Conservation (phyloP, 2,797 vertebrate species). For the Cossypha caffra region DNA sequence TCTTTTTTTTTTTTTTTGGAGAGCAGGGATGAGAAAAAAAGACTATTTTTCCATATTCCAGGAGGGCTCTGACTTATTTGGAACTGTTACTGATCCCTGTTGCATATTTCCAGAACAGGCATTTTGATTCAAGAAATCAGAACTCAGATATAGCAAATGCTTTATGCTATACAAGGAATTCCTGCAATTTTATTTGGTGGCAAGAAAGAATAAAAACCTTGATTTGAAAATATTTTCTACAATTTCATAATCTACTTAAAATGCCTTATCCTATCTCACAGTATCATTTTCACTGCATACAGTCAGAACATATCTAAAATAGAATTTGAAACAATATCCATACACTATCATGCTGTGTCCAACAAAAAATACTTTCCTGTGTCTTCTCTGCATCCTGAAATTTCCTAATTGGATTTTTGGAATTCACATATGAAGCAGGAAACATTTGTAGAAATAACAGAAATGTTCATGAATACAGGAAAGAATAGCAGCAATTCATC, state of each 20-base stretch:
- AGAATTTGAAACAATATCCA: not conserved
- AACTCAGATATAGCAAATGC: not conserved
- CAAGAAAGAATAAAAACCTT: not conserved
- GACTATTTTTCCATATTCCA: not conserved
- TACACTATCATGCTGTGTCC: not conserved
- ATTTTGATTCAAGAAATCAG: not conserved
- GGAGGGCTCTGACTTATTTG: not conserved
- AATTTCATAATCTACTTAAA: not conserved
- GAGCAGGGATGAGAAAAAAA: rapidly evolving
- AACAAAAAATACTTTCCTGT: not conserved
- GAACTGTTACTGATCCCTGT: not conserved
- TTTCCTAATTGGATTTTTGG: not conserved
- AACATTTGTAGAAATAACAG: not conserved
- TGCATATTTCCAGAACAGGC: rapidly evolving
- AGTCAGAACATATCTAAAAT: not conserved
- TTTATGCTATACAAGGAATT: not conserved
- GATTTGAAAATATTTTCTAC: not conserved
- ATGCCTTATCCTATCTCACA: not conserved
- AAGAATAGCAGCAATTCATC: not conserved
- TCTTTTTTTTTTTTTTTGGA: not conserved
- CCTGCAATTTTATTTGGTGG: not conserved
- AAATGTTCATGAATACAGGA: not conserved
- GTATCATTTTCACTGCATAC: not conserved
- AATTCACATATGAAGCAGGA: not conserved
- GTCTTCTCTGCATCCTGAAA: not conserved